Evolutionary conservation across 2,113 vertebrate species (phyloP), one percentile per base, ranked within the genome.

Genomic region (Lonchura striata): DNA sequence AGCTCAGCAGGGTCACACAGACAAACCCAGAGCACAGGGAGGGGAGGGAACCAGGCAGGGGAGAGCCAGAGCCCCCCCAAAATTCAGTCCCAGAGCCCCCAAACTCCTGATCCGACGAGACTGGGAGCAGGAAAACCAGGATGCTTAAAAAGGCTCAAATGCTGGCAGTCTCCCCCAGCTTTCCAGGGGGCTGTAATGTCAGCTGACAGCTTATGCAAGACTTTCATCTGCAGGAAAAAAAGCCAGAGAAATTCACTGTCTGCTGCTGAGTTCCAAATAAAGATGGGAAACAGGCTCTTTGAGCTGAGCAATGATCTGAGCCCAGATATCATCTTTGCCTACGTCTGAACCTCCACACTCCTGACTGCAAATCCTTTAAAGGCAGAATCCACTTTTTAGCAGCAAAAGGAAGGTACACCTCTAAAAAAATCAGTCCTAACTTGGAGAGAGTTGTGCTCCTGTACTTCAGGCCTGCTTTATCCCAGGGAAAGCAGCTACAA

Each of bases 141-240:
- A 20, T 85, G 71, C 39, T 82, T 8, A 3, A 28, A 71, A 80
- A 86, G 50, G 8, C 25, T 68, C 33, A 23, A 85, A 37, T 15
- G 3, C 57, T 35, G 60, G 82, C 82, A 70, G 14, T 14, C 42
- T 54, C 23, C 13, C 5, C 2, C 66, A 80, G 75, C 59, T 30
- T 72, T 82, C 76, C 82, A 75, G 75, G 83, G 88, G 90, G 59
- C 61, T 90, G 87, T 1, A 19, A 14, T 35, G 87, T 85, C 87
- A 94, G 84, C 93, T 94, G 94, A 91, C 83, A 77, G 82, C 54
- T 95, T 90, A 88, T 74, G 93, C 90, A 96, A 96, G 93, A 27
- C 59, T 89, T 87, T 76, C 23, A 91, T 92, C 84, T 90, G 75
- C 70, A 76, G 53, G 16, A 83, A 60, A 39, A 64, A 53, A 70